Percentiles rank a stretch among this genome's conserved stretches.
These are phyloP conservation scores for Pelmatolapia mariae DNA, from an alignment of 2,113 vertebrate species.

Conservation along the genomic window DNA sequence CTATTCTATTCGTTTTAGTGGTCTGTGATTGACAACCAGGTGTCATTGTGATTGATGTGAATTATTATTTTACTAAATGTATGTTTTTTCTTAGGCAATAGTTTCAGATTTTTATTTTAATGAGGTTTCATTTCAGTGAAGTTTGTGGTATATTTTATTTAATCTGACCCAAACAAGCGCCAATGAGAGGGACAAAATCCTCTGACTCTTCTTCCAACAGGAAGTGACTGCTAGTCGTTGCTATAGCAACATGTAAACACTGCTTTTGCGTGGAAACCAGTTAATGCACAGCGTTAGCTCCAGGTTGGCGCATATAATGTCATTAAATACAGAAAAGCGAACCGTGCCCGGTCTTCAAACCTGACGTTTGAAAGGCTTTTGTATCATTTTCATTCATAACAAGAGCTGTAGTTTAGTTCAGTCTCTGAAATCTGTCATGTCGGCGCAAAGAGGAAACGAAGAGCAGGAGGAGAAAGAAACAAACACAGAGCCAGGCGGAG, in stretches of 20 bases:
- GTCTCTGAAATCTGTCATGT: not conserved
- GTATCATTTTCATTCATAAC: not conserved
- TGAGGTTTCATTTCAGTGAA: not conserved
- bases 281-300: not conserved
- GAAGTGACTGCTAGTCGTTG: not conserved
- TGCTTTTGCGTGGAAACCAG: not conserved
- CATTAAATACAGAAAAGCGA: not conserved
- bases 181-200: accelerated
- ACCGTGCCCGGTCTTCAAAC: accelerated
- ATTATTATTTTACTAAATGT: not conserved
- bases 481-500: not conserved
- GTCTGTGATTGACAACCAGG: not conserved
- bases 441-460: not conserved
- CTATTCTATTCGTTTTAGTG: accelerated
- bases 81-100: not conserved
- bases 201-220: not conserved
- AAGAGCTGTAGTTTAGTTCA: not conserved
- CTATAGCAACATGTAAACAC: not conserved
- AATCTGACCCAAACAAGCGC: not conserved
- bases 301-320: accelerated
- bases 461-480: not conserved
- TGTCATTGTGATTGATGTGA: not conserved
- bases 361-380: not conserved
- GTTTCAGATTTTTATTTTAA: not conserved
- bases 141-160: not conserved